These are phyloP conservation scores for Sialia sialis DNA, from an alignment of 2,113 vertebrate genomes.

Conservation along the genomic window DNA sequence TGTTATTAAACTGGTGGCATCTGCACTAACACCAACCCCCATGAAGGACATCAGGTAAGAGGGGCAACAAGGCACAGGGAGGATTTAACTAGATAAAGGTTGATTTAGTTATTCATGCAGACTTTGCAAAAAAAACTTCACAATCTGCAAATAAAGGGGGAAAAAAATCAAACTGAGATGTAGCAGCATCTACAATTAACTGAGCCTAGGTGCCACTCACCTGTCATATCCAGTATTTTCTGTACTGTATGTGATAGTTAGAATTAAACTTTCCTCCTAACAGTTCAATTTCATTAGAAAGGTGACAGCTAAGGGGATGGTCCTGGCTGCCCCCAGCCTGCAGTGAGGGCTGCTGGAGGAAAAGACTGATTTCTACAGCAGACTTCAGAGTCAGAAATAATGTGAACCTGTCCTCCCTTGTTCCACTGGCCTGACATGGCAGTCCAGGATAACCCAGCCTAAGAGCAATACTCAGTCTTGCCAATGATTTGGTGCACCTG, in stretches of 20 bases:
- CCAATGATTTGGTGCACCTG: not conserved
- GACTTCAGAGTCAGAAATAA: not conserved
- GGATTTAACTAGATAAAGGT: not conserved
- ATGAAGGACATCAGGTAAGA: not conserved
- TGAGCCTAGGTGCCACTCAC: not conserved
- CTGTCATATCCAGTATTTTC: not conserved
- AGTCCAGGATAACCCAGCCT: not conserved
- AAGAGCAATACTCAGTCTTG: not conserved
- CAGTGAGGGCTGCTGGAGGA: rapidly evolving
- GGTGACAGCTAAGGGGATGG: not conserved
- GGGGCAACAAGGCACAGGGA: not conserved
- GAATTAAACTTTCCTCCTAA: not conserved
- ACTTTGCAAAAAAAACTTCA: not conserved
- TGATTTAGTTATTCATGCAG: not conserved
- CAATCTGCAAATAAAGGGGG: not conserved
- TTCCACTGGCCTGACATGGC: rapidly evolving
- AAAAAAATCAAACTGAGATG: not conserved
- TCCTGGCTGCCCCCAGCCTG: not conserved
- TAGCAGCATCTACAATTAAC: not conserved
- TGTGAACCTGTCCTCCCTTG: not conserved
- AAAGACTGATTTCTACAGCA: not conserved
- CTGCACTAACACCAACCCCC: not conserved
- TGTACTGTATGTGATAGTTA: not conserved
- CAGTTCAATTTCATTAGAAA: not conserved
- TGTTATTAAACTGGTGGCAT: not conserved